phyloP scores from a whole-genome alignment of 2,113 vertebrate genomes.

The Nymphicus hollandicus region DNA sequence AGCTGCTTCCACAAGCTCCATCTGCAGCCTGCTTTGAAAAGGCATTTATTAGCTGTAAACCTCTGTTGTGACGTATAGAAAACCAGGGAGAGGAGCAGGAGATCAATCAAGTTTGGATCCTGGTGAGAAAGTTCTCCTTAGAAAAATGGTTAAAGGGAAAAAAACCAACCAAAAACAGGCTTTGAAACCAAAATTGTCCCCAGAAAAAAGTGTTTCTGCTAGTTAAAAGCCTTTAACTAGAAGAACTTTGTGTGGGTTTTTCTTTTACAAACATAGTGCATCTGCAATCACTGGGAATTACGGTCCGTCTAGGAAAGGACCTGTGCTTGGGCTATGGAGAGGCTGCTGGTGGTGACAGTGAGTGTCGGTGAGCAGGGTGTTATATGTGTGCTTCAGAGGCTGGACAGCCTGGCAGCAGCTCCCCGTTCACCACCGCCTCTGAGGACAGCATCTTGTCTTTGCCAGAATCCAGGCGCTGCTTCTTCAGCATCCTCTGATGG shows the following conservation, averaged over 20 bases:
- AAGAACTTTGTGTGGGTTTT: background rate
- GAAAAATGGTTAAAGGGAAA: background rate
- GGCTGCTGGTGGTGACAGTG: slow-evolving; percentile 37
- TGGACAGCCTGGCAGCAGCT: slow-evolving; percentile 88
- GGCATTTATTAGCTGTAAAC: slow-evolving; percentile 55
- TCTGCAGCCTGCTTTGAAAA: slow-evolving; percentile 31
- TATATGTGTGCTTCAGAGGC: slow-evolving; percentile 87
- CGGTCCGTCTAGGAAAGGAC: background rate
- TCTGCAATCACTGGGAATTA: background rate
- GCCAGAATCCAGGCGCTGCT: slow-evolving; percentile 78
- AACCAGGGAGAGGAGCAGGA: background rate
- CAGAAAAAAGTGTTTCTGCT: background rate
- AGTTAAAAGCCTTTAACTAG: slow-evolving; percentile 57
- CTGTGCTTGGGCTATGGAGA: background rate
- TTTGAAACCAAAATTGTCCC: slow-evolving; percentile 2
- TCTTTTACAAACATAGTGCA: slow-evolving; percentile 44
- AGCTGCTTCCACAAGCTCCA: background rate
- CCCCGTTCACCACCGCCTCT: slow-evolving; percentile 84
- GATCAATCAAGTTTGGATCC: background rate
- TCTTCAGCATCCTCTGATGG: slow-evolving; percentile 78
- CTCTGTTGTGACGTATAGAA: background rate
- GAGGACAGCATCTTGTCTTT: slow-evolving; percentile 85
- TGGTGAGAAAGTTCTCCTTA: slow-evolving; percentile 11
- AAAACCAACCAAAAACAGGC: background rate
- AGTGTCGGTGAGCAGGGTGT: background rate